Evolutionary conservation across 2,888 invertebrate genomes (phyloP), one percentile per base, ranked within the genome.

Genomic region (Aspidiotus destructor): DNA sequence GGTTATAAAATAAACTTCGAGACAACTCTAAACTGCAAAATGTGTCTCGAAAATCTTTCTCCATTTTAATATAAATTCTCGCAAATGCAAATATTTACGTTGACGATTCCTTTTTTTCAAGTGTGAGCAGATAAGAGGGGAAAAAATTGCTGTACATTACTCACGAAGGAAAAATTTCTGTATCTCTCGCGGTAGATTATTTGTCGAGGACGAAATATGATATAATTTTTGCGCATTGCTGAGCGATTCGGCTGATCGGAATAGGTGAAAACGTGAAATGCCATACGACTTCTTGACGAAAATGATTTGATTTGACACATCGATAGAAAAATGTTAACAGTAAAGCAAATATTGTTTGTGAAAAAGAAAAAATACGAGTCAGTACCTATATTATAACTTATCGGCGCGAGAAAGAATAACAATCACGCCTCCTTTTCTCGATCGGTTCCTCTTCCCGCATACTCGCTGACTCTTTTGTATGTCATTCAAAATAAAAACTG

Each of bases 281-380:
- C 28, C 28, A 28, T 28, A 28, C 28, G 28, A 28, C 28, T 28
- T 28, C 28, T 28, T 28, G 28, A 28, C 28, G 28, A 28, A 28
- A 28, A 28, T 28, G 28, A 28, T 28, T 28, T 28, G 28, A 48
- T 48, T 48, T 48, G 48, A 13, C n/a, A 53, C 28, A 16, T 62
- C 62, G 40, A 52, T 41, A 41, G n/a, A 16, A n/a, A 62, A 63
- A 54, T 40, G 63, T 63, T 63, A 63, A 63, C 63, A 63, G 63
- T 54, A 63, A 53, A 41, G 54, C 53, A 54, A 63, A 63, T 54
- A 52, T 52, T 52, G 52, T 52, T 52, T 52, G 13, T n/a, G n/a
- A 63, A 63, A 54, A 63, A 63, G 63, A 63, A 63, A 63, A 63
- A 63, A 63, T 53, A 63, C 41, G 52, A 63, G 63, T 63, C 54